These are phyloP conservation scores for Sylvilagus bachmani DNA, from an alignment of 2,113 vertebrate species.

Conservation along the genomic window DNA sequence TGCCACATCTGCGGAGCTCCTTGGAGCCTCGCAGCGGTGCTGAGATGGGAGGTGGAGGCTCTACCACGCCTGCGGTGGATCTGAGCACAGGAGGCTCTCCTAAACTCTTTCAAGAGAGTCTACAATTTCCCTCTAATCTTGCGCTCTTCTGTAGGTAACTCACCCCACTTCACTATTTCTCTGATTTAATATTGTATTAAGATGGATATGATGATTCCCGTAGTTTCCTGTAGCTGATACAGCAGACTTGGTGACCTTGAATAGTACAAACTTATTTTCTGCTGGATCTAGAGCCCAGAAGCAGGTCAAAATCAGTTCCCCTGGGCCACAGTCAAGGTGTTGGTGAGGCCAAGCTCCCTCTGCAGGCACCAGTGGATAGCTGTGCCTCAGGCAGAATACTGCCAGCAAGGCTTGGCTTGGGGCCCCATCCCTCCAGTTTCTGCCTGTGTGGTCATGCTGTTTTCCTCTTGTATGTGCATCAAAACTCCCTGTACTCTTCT, in stretches of 20 bases:
- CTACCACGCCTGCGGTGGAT: too few species aligned
- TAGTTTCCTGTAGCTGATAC: neutral
- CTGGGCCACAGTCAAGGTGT: neutral
- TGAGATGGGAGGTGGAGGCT: neutral
- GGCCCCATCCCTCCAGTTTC: neutral
- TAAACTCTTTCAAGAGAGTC: neutral
- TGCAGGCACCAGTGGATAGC: neutral
- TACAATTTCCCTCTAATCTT: too few species aligned
- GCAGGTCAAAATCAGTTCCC: neutral
- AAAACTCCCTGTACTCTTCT: neutral
- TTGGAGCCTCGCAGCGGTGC: neutral
- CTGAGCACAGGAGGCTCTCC: neutral
- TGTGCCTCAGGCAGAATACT: neutral
- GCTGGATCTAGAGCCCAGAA: neutral
- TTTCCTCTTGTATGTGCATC: neutral
- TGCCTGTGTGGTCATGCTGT: neutral
- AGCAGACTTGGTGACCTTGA: neutral
- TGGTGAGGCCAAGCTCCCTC: too few species aligned
- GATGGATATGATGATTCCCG: neutral
- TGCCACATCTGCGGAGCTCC: fast-evolving
- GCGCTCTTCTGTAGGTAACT: neutral
- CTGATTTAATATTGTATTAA: neutral
- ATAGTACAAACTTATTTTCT: neutral
- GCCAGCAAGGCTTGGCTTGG: neutral
- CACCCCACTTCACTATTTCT: neutral